Evolutionary conservation across 1,140 invertebrate species (phyloP), one percentile per base, ranked within the genome.

Genomic region (Aphis craccivora): DNA sequence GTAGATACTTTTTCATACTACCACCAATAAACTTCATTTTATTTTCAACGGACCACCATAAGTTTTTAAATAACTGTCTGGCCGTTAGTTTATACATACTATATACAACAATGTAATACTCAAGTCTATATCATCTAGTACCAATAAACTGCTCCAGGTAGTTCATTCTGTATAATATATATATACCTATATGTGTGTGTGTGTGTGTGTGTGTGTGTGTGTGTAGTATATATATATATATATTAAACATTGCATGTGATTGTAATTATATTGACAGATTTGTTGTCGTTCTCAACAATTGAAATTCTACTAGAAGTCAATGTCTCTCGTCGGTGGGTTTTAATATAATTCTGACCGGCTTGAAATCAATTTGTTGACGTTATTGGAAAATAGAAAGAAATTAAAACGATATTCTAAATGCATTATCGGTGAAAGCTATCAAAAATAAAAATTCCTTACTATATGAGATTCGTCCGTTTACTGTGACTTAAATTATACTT

Each of bases 41-140:
- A 83, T 92, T 35, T 92, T 40, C 76, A 30, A 37, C 8, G 11
- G 67, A 23, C n/a, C 35, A 20, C 51, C 45, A 22, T 53, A 53
- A 37, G 67, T 83, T 92, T 92, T 83, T 92, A 92, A 83, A 83
- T 92, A 92, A 92, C 45, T 51, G 67, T 92, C 45, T 20, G 30
- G 45, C 40, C 25, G 67, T 83, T n/a, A n/a, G 9, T 40, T 7
- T 91, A 23, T 40, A 55, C n/a, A 92, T 30, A 45, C 22, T 23
- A 40, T 25, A 18, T 23, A n/a, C 2, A 91, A 23, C 40, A 14
- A 30, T 37, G 48, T 35, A 43, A 81, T 91, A n/a, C n/a, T 91
- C 67, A 45, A 48, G 43, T 48, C 67, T 35, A 43, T 92, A 22
- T 55, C 14, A n/a, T 53, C 30, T n/a, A 51, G 83, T 22, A n/a